A percentile compares a stretch with the other conserved stretches of the same genome.
These are phyloP conservation scores for Cinclus cinclus DNA, from an alignment of 2,113 vertebrate species.

Conservation along the genomic window DNA sequence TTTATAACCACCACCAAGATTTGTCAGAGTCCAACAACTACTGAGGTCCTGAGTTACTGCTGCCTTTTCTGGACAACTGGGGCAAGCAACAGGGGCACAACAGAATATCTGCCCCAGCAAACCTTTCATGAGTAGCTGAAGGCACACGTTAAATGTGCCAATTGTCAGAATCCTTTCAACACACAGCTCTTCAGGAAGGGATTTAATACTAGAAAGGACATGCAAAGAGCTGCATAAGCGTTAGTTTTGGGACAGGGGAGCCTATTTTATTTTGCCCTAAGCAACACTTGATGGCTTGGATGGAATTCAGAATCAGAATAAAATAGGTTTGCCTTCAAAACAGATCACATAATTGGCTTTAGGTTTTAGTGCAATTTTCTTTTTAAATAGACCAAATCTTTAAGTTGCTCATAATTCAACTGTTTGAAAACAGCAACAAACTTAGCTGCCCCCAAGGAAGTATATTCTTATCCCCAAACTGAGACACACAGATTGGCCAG, in stretches of 20 bases:
- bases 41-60: not conserved
- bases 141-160: not conserved
- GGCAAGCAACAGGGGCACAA: not conserved
- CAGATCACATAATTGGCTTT: slow-evolving; percentile 47
- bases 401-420: slow-evolving; percentile 49
- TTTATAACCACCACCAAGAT: not conserved
- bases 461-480: slow-evolving; percentile 29
- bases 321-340: slow-evolving; percentile 55
- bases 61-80: not conserved
- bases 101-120: not conserved
- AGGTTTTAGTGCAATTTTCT: slow-evolving; percentile 62
- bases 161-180: slow-evolving; percentile 33
- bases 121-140: not conserved
- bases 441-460: slow-evolving; percentile 37
- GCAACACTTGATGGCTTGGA: slow-evolving; percentile 48
- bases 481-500: not conserved
- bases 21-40: not conserved
- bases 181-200: not conserved
- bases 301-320: slow-evolving; percentile 33
- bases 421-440: slow-evolving; percentile 49
- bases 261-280: slow-evolving; percentile 45
- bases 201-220: slow-evolving; percentile 50
- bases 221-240: slow-evolving; percentile 30
- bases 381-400: slow-evolving; percentile 64
- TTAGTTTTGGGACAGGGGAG: slow-evolving; percentile 22